Evolutionary conservation across 2,888 invertebrate genomes (phyloP), one percentile per base, ranked within the genome.

Genomic region (Synanthedon myopaeformis): DNA sequence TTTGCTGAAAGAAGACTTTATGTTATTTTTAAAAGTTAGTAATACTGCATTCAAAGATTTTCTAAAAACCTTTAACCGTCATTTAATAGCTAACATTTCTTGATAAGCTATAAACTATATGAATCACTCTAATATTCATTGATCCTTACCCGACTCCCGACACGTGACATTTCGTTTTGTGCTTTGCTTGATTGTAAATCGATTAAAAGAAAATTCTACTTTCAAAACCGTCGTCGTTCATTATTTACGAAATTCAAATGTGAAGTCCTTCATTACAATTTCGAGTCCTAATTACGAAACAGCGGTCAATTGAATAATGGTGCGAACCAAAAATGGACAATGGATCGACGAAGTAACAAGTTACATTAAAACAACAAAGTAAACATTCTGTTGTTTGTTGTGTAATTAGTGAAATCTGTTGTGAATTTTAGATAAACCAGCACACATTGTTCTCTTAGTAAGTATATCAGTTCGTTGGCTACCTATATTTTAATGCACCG

Each of bases 311-410:
- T 82, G 82, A 79, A 74, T 75, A 76, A 69, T 69, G 73, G 81
- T 86, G 84, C 78, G 84, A 86, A 85, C 79, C 70, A 56, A 78
- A 81, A 79, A 69, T 75, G 70, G 77, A 86, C 86, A 85, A 86
- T 82, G 64, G 79, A 63, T 63, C 55, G 59, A 61, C 56, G 59
- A 61, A 62, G 70, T 75, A 74, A 79, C 69, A 70, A 67, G 66
- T 67, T 70, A 68, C 69, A 70, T 75, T 73, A 67, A 58, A 62
- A 67, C 74, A 74, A 63, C 61, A 58, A 61, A 62, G 63, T 62
- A 69, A 64, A 35, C 63, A 58, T 66, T 61, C 55, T 64, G 64
- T 51, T 60, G 62, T 72, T 72, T 70, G 69, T 66, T 62, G 56
- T 64, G 64, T 51, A 60, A 61, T 72, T 72, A 70, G 69, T 66